Conservation (phyloP, 1,140 invertebrate genomes). For the Ganaspis sp. region DNA sequence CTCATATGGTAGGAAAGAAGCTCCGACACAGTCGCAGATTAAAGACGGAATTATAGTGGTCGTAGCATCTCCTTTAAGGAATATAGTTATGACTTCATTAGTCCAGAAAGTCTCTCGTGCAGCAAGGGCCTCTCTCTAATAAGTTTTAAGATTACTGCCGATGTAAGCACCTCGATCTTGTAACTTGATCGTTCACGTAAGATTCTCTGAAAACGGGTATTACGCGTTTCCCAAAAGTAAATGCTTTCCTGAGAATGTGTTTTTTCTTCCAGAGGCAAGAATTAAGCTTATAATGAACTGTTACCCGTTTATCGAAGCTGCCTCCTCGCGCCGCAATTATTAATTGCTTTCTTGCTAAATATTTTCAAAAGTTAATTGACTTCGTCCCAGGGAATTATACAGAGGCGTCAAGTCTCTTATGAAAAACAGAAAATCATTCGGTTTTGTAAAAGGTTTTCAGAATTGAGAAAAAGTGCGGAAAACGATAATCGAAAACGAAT, state of each 20-base stretch:
- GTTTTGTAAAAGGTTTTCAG: too few species aligned
- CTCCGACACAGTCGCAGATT: not conserved
- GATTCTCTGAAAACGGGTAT: conserved; percentile 2
- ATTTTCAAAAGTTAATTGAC: not conserved
- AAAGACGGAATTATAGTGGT: conserved; percentile 31
- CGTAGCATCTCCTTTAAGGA: conserved; percentile 31
- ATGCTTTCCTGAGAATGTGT: not conserved
- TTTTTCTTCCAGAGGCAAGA: not conserved
- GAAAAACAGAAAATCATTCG: too few species aligned
- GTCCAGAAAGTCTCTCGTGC: not conserved
- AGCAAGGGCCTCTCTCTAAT: not conserved
- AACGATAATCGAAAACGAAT: too few species aligned
- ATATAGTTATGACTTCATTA: conserved; percentile 43
- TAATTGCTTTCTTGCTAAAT: too few species aligned
- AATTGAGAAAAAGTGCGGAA: too few species aligned
- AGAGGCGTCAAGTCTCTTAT: too few species aligned
- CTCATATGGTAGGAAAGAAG: conserved; percentile 18
- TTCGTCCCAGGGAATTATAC: too few species aligned
- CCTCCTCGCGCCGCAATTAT: too few species aligned
- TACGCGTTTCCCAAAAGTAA: conserved; percentile 2
- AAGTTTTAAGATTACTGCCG: not conserved
- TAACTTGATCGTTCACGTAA: conserved; percentile 10
- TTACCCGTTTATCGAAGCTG: too few species aligned
- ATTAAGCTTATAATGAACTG: not conserved
- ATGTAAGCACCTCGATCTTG: conserved; percentile 5